These are phyloP conservation scores for Pitta sordida DNA, from an alignment of 2,113 vertebrate species.

Conservation along the genomic window DNA sequence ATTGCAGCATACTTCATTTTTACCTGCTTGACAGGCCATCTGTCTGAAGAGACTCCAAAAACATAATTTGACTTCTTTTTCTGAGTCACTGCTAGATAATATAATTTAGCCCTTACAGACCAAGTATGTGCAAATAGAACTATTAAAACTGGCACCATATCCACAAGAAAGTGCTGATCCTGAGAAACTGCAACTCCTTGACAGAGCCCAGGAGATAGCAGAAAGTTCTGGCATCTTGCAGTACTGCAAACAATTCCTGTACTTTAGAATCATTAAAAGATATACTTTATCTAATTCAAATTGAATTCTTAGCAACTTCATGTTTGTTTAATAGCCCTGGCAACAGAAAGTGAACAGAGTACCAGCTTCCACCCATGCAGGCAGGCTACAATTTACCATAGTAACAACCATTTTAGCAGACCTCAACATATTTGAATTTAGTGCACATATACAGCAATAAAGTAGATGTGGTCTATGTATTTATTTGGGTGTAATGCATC, in stretches of 20 bases:
- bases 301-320: not conserved
- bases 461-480: not conserved
- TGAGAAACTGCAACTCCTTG: not conserved
- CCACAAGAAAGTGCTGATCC: not conserved
- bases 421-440: not conserved
- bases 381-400: not conserved
- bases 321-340: not conserved
- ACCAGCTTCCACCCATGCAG: not conserved
- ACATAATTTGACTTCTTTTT: not conserved
- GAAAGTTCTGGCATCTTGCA: not conserved
- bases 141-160: not conserved
- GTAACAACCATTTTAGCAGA: not conserved
- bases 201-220: not conserved
- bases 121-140: not conserved
- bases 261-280: slow-evolving; percentile 36
- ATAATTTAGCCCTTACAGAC: not conserved
- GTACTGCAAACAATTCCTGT: not conserved
- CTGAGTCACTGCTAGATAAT: not conserved
- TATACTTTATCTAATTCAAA: not conserved
- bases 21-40: not conserved
- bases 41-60: not conserved
- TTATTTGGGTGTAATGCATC: not conserved
- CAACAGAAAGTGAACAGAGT: not conserved
- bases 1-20: not conserved
- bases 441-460: not conserved